Conservation (phyloP, 23 tunicate species). For the Diplosoma virens region DNA sequence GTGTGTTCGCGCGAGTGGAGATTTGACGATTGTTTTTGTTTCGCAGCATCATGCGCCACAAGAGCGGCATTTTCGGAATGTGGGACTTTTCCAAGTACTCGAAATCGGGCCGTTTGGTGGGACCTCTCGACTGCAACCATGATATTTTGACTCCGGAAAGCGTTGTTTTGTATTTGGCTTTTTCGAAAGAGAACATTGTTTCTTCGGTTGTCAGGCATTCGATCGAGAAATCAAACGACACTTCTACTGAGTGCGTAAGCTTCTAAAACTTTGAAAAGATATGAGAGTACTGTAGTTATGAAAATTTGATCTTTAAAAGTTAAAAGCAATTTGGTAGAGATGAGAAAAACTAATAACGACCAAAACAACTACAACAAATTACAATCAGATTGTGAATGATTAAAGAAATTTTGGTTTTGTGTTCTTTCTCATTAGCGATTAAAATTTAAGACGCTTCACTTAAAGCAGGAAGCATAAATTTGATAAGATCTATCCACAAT, state of each 20-base stretch:
- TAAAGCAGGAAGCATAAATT: too few species aligned
- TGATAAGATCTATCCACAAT: too few species aligned
- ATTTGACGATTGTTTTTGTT: neutral
- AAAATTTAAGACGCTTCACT: too few species aligned
- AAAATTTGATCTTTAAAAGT: too few species aligned
- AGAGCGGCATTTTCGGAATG: constrained; percentile 58
- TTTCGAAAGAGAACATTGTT: constrained; percentile 42
- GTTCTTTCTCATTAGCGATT: too few species aligned
- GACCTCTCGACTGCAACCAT: constrained; percentile 23
- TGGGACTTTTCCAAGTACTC: constrained; percentile 49
- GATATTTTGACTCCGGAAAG: constrained; percentile 61
- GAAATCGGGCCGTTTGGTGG: neutral
- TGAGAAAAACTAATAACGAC: too few species aligned
- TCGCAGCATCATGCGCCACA: constrained; percentile 67
- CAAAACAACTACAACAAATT: too few species aligned
- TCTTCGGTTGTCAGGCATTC: constrained; percentile 9
- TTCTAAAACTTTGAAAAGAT: neutral
- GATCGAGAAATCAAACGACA: neutral
- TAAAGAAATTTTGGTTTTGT: too few species aligned
- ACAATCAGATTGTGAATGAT: too few species aligned
- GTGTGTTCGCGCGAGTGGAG: too few species aligned
- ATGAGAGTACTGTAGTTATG: too few species aligned
- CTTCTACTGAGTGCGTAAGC: neutral
- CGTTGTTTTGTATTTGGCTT: constrained; percentile 28
- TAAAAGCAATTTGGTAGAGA: too few species aligned